Conservation (phyloP, 2,888 invertebrate species). For the Periphyllus acericola region DNA sequence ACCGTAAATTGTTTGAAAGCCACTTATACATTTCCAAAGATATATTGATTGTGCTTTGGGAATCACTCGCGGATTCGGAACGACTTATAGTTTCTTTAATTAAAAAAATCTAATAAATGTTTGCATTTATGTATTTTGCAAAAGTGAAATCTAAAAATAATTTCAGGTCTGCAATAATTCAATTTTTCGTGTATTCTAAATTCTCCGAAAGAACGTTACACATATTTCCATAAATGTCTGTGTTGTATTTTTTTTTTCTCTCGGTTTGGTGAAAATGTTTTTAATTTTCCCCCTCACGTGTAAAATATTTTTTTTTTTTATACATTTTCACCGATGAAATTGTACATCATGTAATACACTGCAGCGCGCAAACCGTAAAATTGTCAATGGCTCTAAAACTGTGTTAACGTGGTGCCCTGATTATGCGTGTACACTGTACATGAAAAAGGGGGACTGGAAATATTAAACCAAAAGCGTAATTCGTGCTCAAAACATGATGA, state of each 20-base stretch:
- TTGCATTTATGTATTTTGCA: not conserved
- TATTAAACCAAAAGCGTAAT: slow-evolving; percentile 1
- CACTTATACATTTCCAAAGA: not conserved
- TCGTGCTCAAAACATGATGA: no score
- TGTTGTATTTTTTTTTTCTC: no score
- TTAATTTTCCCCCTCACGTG: no score
- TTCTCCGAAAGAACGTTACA: no score
- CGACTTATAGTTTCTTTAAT: not conserved
- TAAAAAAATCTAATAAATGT: not conserved
- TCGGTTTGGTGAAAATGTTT: no score
- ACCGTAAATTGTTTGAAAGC: not conserved
- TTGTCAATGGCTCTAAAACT: not conserved
- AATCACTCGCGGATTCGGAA: not conserved
- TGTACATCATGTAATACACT: not conserved
- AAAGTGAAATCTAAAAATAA: not conserved
- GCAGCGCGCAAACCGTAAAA: not conserved
- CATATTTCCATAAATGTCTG: no score
- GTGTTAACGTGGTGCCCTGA: not conserved
- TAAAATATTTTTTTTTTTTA: no score
- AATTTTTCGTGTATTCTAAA: no score
- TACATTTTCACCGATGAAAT: no score
- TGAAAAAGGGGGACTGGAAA: not conserved
- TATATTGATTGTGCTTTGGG: not conserved
- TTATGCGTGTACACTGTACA: not conserved
- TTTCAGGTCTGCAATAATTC: not conserved